Base-by-base conservation (phyloP, 2,888 invertebrate genomes). In the Meiosimyza decipiens region DNA sequence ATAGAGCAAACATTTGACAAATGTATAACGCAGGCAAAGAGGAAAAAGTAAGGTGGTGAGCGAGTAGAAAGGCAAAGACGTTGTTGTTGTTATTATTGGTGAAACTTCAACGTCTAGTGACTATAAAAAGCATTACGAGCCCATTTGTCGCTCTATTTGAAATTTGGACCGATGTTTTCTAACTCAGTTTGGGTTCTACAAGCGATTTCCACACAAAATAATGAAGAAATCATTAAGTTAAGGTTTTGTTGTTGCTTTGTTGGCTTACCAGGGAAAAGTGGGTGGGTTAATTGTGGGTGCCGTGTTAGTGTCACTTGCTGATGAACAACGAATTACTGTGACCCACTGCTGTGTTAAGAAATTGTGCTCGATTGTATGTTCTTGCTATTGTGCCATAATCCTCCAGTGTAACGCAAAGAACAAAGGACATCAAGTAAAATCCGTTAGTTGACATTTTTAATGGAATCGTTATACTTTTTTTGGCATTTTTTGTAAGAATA, bases 121-220 rank as follows among this genome's bases (percentile, higher is more conserved):
- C 60, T 60, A 64, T n/a, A 64, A 63, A 63, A 50, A 15, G 63
- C 63, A 63, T 63, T 63, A 63, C 63, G 63, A 57, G 51, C 51
- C 28, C 64, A 51, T 51, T 64, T 64, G 64, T 49, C 51, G 50
- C 18, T 15, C 51, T 13, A 40, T 18, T 57, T 18, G 13, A 28
- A 12, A 16, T 13, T 18, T 3, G 59, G 28, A 40, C 12, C 22
- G 22, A 40, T 40, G 40, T 40, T 40, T 40, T 5, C 16, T 22
- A n/a, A n/a, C 50, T 64, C 18, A 9, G 64, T 15, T 15, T 6
- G 33, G 51, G 6, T 4, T 5, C 16, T 11, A 28, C 28, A 28
- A 28, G 18, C 50, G 64, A 50, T 49, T 64, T 49, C 18, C 64
- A 51, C 64, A 40, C 40, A 7, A 9, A 6, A 40, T 2, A 6